phyloP scores from a whole-genome alignment of 1,140 invertebrate genomes.

The Batillaria attramentaria region DNA sequence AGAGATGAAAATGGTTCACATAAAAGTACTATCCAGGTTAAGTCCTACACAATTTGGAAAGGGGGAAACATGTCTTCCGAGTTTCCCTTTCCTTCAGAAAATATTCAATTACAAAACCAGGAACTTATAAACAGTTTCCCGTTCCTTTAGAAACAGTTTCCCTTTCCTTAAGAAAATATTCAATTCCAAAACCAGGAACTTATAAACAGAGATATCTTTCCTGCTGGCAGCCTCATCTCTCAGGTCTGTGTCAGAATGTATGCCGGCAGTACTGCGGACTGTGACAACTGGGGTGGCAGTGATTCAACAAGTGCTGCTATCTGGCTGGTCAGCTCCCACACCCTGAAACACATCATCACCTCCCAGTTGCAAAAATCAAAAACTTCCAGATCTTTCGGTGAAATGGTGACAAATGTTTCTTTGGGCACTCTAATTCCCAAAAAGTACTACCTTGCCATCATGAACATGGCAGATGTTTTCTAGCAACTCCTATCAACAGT shows the following conservation, averaged over 20 bases:
- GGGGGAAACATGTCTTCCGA: too few species aligned
- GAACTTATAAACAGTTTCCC: too few species aligned
- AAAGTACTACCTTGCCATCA: not conserved
- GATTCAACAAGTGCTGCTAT: not conserved
- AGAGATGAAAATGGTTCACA: too few species aligned
- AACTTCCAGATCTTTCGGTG: not conserved
- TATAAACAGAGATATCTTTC: too few species aligned
- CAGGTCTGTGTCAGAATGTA: not conserved
- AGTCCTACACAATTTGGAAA: too few species aligned
- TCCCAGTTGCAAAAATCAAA: not conserved
- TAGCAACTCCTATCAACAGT: not conserved
- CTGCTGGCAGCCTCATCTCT: too few species aligned
- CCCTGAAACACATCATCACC: not conserved
- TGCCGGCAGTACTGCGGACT: not conserved
- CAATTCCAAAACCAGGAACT: too few species aligned
- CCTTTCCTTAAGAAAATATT: too few species aligned
- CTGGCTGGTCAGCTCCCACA: slow-evolving; percentile 13
- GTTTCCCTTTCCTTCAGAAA: too few species aligned
- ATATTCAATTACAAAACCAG: too few species aligned
- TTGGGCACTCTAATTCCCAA: not conserved
- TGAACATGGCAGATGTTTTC: not conserved
- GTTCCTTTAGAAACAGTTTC: too few species aligned
- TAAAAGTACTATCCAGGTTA: too few species aligned
- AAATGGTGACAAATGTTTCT: not conserved
- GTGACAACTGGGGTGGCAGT: not conserved